These are phyloP conservation scores for Dynastes hyllus DNA, from an alignment of 2,888 invertebrate genomes.

Conservation along the genomic window DNA sequence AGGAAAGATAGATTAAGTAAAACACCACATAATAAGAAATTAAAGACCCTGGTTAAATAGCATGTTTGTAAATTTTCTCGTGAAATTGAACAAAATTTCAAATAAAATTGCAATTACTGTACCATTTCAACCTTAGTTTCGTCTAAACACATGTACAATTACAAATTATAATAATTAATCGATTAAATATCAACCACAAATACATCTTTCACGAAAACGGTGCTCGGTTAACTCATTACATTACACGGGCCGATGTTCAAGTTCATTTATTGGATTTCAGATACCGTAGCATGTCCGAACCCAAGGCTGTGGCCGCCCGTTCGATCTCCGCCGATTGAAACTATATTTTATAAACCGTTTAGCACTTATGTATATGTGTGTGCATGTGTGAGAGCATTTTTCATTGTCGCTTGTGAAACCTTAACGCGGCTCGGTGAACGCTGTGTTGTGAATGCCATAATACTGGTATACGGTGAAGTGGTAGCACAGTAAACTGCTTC, in stretches of 20 bases:
- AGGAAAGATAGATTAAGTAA: no score
- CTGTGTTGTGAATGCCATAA: neutral
- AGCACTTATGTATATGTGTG: slow-evolving; percentile 26
- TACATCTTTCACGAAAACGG: neutral
- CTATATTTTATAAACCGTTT: slow-evolving; percentile 38
- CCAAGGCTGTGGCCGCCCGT: neutral
- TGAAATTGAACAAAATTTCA: no score
- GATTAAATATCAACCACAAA: no score
- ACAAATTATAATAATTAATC: no score
- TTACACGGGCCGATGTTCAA: slow-evolving; percentile 37
- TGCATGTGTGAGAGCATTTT: slow-evolving; percentile 36
- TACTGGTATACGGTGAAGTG: slow-evolving; percentile 10
- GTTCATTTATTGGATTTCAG: slow-evolving; percentile 19
- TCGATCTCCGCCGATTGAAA: neutral
- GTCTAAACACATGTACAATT: no score
- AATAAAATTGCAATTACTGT: no score
- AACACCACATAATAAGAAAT: no score
- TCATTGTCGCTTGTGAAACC: slow-evolving; percentile 41
- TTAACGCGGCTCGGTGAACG: slow-evolving; percentile 2
- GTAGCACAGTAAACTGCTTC: slow-evolving; percentile 15
- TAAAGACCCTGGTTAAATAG: no score
- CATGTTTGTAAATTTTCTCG: no score
- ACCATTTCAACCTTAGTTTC: no score
- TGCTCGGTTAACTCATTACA: slow-evolving; percentile 39
- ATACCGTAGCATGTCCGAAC: slow-evolving; percentile 4